A percentile compares a stretch with the other conserved stretches of the same genome.
phyloP scores from a whole-genome alignment of 2,113 vertebrate genomes.

The Holacanthus passer region DNA sequence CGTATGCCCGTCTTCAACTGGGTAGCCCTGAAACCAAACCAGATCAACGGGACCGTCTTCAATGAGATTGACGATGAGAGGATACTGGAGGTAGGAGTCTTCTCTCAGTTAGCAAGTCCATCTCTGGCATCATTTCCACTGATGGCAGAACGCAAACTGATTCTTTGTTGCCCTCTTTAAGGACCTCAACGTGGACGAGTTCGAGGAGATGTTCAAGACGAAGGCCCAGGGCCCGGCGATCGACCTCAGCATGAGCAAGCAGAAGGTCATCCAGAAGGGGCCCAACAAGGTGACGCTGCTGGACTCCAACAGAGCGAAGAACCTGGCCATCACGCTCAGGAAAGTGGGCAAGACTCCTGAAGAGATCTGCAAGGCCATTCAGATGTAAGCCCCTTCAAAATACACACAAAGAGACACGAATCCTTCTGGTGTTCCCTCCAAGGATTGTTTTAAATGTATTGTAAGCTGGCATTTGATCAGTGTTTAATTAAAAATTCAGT shows the following conservation, averaged over 20 bases:
- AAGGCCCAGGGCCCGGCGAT: constrained; percentile 94
- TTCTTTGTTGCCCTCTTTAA: constrained; percentile 50
- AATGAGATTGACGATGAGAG: constrained; percentile 97
- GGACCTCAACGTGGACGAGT: constrained; percentile 96
- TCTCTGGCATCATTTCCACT: not conserved
- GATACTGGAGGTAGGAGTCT: constrained; percentile 90
- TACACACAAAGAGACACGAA: not conserved
- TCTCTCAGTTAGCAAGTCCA: not conserved
- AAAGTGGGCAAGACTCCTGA: constrained; percentile 92
- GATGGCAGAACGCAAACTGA: not conserved
- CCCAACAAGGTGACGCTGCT: constrained; percentile 92
- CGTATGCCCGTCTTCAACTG: constrained; percentile 97
- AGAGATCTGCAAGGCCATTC: constrained; percentile 96
- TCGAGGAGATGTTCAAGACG: constrained; percentile 98
- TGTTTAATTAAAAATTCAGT: no score
- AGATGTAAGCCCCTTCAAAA: constrained; percentile 84
- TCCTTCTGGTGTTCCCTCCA: no score
- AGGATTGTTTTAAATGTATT: not conserved
- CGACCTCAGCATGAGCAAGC: constrained; percentile 89
- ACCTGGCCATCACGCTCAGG: constrained; percentile 96
- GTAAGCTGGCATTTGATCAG: no score
- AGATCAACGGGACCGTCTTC: constrained; percentile 98
- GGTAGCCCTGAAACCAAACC: constrained; percentile 97
- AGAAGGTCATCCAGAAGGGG: constrained; percentile 89
- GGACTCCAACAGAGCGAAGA: constrained; percentile 97